A percentile compares a stretch with the other conserved stretches of the same genome.
Conservation (phyloP, 2,113 vertebrate species). For the Cyphotilapia sp. region DNA sequence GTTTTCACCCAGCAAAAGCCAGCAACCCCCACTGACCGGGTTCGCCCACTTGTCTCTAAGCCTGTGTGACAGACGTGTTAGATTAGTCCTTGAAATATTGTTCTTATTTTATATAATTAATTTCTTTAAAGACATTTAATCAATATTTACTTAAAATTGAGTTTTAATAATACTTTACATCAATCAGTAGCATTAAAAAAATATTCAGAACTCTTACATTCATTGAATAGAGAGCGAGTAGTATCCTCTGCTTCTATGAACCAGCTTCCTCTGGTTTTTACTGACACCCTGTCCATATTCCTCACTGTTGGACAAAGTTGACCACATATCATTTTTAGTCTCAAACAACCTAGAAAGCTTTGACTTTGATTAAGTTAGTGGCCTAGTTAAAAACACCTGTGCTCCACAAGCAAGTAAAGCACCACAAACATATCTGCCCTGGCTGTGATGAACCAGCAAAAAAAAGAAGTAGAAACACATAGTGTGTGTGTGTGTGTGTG, state of each 20-base stretch:
- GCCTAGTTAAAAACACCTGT: slow-evolving; percentile 5
- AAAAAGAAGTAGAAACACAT: background rate
- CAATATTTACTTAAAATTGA: background rate
- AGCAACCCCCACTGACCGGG: background rate
- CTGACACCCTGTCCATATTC: background rate
- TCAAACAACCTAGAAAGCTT: background rate
- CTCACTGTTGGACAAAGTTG: background rate
- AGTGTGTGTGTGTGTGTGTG: too few relatives aligned
- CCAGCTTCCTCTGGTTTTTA: background rate
- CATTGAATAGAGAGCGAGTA: background rate
- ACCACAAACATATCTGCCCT: accelerated
- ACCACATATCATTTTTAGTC: background rate
- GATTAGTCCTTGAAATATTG: background rate
- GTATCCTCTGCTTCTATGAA: background rate
- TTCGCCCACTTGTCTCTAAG: background rate
- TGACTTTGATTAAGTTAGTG: slow-evolving; percentile 33
- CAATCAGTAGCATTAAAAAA: background rate
- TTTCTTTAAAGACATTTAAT: background rate
- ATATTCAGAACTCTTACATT: background rate
- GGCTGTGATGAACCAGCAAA: background rate
- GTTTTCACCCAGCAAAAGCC: background rate
- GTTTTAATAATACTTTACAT: background rate
- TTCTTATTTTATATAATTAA: background rate
- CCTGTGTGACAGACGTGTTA: background rate
- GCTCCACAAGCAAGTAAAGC: accelerated